Evolutionary conservation across 2,888 invertebrate genomes (phyloP).

Genomic region (Aphrophora alni): DNA sequence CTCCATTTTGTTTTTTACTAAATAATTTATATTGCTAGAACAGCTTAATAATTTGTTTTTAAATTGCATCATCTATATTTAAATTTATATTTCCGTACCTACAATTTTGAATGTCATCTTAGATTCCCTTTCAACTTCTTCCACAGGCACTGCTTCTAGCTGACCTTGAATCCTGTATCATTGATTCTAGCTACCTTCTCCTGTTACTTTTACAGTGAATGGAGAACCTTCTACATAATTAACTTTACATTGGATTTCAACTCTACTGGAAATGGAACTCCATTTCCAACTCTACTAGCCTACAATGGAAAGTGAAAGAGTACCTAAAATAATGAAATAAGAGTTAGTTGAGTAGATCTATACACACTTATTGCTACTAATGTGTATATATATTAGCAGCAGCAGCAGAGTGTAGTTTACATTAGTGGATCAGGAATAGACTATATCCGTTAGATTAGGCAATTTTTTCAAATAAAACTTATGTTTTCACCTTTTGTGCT

Average conservation of each 20-base stretch:
- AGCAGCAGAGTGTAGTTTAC: too few relatives aligned
- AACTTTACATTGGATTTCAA: constrained; percentile 96
- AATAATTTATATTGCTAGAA: too few relatives aligned
- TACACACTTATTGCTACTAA: too few relatives aligned
- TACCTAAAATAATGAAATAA: constrained; percentile 66
- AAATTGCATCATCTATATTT: neutral
- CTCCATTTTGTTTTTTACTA: too few relatives aligned
- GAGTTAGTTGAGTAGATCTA: too few relatives aligned
- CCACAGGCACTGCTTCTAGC: constrained; percentile 91
- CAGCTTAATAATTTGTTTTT: too few relatives aligned
- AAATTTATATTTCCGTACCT: constrained; percentile 60
- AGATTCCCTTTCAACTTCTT: constrained; percentile 96
- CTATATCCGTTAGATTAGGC: too few relatives aligned
- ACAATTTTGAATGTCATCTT: constrained; percentile 97
- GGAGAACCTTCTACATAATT: constrained; percentile 95
- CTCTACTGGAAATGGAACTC: constrained; percentile 99
- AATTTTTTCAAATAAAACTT: too few relatives aligned
- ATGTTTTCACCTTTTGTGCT: too few relatives aligned
- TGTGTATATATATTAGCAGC: too few relatives aligned
- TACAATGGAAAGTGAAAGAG: constrained; percentile 95
- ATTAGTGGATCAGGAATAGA: too few relatives aligned
- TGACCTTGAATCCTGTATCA: constrained; percentile 94
- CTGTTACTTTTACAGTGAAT: constrained; percentile 89
- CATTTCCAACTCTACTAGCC: too few relatives aligned
- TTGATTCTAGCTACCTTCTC: constrained; percentile 92